phyloP scores from a whole-genome alignment of 2,797 vertebrate species.

The Ptychadena robeensis region DNA sequence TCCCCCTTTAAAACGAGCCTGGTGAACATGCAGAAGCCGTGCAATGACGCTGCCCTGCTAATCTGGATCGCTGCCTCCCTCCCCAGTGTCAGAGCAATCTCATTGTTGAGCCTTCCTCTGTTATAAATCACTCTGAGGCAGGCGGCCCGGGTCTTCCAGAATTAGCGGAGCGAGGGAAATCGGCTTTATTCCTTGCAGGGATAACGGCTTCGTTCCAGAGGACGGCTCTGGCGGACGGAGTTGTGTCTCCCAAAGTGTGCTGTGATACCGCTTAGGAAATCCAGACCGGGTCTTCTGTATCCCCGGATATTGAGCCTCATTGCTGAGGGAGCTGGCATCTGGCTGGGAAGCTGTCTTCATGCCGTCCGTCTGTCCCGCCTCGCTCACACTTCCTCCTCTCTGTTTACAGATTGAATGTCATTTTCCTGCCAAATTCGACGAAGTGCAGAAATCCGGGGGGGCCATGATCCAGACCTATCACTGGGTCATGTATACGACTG shows the following conservation, averaged over 20 bases:
- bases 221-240: neutral
- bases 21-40: neutral
- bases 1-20: neutral
- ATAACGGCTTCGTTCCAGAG: neutral
- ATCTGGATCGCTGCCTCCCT: slow-evolving; percentile 11
- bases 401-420: slow-evolving; percentile 91
- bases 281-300: slow-evolving; percentile 25
- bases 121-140: neutral
- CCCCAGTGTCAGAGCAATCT: neutral
- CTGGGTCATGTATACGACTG: slow-evolving; percentile 81
- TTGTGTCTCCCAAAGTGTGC: neutral
- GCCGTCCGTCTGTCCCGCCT: neutral
- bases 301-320: neutral
- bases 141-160: neutral
- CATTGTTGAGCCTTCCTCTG: slow-evolving; percentile 12
- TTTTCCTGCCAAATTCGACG: slow-evolving; percentile 97
- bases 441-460: slow-evolving; percentile 97
- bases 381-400: neutral
- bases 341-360: neutral
- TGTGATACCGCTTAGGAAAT: neutral
- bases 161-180: neutral
- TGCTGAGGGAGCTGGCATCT: slow-evolving; percentile 28
- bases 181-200: neutral
- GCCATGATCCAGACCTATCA: slow-evolving; percentile 89
- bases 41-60: neutral